Percentiles rank a stretch among this genome's conserved stretches.
These are phyloP conservation scores for Busseola fusca DNA, from an alignment of 2,888 invertebrate genomes.

Conservation along the genomic window DNA sequence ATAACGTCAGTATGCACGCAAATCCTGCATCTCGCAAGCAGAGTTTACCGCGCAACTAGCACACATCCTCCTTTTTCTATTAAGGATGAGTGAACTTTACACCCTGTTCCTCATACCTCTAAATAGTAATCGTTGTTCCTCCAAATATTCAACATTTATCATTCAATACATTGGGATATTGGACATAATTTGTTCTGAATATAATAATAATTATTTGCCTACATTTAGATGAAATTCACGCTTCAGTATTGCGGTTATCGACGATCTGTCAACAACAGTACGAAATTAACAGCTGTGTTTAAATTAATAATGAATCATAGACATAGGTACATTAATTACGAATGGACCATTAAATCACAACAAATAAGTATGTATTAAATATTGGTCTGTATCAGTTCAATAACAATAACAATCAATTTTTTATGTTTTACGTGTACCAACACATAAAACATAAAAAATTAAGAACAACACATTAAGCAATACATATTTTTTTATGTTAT, in stretches of 20 bases:
- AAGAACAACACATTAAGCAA: too few relatives aligned
- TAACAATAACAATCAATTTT: neutral
- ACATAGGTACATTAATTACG: slow-evolving; percentile 13
- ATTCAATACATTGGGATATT: neutral
- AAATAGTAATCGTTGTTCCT: neutral
- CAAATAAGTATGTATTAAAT: neutral
- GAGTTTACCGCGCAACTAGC: too few relatives aligned
- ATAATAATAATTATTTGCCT: neutral
- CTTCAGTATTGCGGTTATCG: slow-evolving; percentile 10
- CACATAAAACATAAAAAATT: too few relatives aligned
- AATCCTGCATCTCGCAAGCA: too few relatives aligned
- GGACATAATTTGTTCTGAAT: neutral
- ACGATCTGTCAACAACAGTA: slow-evolving; percentile 17
- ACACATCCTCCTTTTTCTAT: too few relatives aligned
- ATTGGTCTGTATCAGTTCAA: neutral
- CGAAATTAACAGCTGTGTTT: slow-evolving; percentile 14
- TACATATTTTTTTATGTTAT: too few relatives aligned
- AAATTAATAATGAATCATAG: slow-evolving; percentile 13
- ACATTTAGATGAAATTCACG: neutral
- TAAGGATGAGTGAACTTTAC: too few relatives aligned
- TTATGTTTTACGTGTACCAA: neutral
- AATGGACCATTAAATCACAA: neutral
- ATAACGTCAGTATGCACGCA: too few relatives aligned
- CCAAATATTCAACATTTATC: neutral
- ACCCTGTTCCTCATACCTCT: too few relatives aligned